Evolutionary conservation across 2,113 vertebrate genomes (phyloP), one percentile per base, ranked within the genome.

Genomic region (Cyanoliseus patagonus): DNA sequence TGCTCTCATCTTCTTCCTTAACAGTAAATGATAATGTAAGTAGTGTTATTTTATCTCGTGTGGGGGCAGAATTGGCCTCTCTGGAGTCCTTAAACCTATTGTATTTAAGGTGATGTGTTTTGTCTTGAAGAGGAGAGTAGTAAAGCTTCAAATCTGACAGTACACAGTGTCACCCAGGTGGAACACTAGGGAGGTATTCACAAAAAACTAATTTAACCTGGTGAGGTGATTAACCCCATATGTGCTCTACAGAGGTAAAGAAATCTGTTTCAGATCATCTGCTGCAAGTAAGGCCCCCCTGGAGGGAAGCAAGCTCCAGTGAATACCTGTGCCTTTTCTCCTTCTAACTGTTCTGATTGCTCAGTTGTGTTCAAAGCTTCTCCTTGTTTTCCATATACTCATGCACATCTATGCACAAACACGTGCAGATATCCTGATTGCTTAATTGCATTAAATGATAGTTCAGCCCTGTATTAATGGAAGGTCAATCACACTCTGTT

Each of bases 181-280:
- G 91, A 96, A 51, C 80, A 66, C 83, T 66, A 86, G 92, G 62
- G 73, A 96, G 39, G 37, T 76, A 83, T 91, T 94, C 86, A 68
- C 80, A 91, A 88, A 88, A 88, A 31, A 73, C 72, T 74, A 55
- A 86, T 91, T 94, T 95, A 83, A 92, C 91, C 94, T 94, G 77
- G 51, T 2, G 33, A 94, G 74, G 73, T 95, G 86, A 91, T 94
- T 95, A 89, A 59, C 53, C 68, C 75, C 49, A 53, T 73, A 88
- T 90, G 93, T 93, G 90, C 94, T 88, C 63, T 74, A 25, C 41
- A 78, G 88, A 84, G 37, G 68, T 73, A 28, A 61, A 46, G 39
- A 84, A 57, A 72, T 72, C 68, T 94, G 86, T 76, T 94, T 88
- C 95, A 92, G 92, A 94, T 97, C 91, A 94, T 46, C 19, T 41